These are phyloP conservation scores for Penaeus japonicus DNA, from an alignment of 1,140 invertebrate genomes.

Conservation along the genomic window DNA sequence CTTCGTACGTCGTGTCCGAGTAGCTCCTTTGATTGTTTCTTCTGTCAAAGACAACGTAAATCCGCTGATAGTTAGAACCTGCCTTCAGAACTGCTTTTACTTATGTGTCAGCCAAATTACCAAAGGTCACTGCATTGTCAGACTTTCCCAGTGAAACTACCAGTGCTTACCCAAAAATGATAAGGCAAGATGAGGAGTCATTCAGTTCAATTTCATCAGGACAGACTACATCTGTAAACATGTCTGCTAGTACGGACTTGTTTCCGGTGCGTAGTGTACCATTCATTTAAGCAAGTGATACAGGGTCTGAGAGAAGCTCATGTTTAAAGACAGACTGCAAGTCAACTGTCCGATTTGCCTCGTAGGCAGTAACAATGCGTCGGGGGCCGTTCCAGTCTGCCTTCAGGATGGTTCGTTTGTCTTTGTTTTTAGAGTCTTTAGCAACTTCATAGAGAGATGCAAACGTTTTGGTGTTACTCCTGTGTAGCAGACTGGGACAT, in stretches of 20 bases:
- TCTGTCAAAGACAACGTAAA: not conserved
- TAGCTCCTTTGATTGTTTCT: not conserved
- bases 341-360: not conserved
- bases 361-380: not conserved
- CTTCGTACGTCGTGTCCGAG: not conserved
- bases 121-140: not conserved
- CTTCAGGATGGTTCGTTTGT: not conserved
- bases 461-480: not conserved
- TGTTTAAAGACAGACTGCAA: not conserved
- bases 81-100: not conserved
- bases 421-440: not conserved
- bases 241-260: not conserved
- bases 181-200: not conserved
- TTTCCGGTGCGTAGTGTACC: not conserved
- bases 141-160: not conserved
- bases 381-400: slow-evolving; percentile 15
- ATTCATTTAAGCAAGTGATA: not conserved
- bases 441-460: not conserved
- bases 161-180: not conserved
- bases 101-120: not conserved
- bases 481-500: not conserved
- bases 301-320: not conserved
- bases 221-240: not conserved
- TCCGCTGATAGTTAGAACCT: not conserved
- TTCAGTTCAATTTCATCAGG: not conserved